Conservation (phyloP, 64 coral and sea anemone genomes). For the Dendronephthya gigantea region DNA sequence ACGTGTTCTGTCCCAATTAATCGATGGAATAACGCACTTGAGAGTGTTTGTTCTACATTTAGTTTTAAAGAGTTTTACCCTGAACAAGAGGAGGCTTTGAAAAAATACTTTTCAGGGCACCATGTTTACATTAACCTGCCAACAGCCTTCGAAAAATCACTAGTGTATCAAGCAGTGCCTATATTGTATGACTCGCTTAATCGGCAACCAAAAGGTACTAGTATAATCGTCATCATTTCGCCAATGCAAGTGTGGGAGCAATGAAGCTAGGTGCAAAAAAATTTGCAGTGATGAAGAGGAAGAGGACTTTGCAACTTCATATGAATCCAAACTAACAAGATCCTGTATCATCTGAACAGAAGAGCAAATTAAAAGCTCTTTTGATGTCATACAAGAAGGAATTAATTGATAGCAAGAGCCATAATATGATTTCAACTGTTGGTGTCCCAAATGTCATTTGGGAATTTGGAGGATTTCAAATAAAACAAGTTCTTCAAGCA, state of each 20-base stretch:
- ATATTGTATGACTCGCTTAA: neutral
- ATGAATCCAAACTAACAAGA: neutral
- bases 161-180: neutral
- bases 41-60: neutral
- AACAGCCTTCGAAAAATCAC: conserved; percentile 2
- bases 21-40: neutral
- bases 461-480: neutral
- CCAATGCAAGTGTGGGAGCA: neutral
- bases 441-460: neutral
- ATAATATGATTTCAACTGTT: neutral
- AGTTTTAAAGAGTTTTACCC: neutral
- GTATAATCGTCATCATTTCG: neutral
- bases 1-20: neutral
- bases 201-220: neutral
- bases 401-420: neutral
- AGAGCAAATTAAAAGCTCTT: neutral
- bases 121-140: neutral
- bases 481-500: neutral
- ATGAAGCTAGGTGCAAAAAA: neutral
- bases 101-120: neutral
- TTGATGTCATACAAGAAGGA: neutral
- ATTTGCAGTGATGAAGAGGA: neutral
- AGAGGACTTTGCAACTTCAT: neutral
- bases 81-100: conserved; percentile 12
- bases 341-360: neutral